Conservation (phyloP, 2,888 invertebrate species). For the Lamellibrachia satsuma region DNA sequence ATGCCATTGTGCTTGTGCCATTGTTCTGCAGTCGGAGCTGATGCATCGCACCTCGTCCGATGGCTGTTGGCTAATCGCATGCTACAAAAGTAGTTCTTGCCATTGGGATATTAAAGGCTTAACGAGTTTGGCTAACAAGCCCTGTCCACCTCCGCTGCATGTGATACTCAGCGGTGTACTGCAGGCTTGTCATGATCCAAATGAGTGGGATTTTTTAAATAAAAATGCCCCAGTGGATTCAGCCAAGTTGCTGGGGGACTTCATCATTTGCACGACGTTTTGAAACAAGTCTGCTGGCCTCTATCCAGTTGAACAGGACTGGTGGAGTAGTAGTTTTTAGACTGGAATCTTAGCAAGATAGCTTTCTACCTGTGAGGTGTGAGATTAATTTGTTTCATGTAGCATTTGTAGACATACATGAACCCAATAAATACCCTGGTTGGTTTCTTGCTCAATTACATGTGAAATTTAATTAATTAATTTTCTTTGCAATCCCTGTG, state of each 20-base stretch:
- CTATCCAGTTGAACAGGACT: neutral
- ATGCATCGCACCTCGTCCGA: neutral
- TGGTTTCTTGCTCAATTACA: neutral
- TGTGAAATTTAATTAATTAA: neutral
- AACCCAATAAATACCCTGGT: neutral
- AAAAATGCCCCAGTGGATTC: neutral
- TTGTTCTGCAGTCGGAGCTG: neutral
- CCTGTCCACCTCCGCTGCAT: neutral
- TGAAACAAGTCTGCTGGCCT: neutral
- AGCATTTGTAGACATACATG: neutral
- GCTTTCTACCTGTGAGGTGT: neutral
- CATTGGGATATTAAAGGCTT: constrained; percentile 13
- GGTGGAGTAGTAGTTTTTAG: neutral
- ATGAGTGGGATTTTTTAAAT: neutral
- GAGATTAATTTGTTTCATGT: neutral
- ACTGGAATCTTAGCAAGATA: neutral
- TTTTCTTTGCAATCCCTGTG: neutral
- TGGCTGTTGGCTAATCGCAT: neutral
- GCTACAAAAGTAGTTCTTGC: constrained; percentile 2
- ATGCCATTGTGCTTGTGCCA: neutral
- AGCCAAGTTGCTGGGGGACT: neutral
- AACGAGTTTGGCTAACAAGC: constrained; percentile 10
- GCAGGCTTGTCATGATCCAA: neutral
- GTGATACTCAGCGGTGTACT: neutral
- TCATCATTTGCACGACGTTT: neutral